phyloP scores from a whole-genome alignment of 2,113 vertebrate genomes.

The Spea multiplicata region DNA sequence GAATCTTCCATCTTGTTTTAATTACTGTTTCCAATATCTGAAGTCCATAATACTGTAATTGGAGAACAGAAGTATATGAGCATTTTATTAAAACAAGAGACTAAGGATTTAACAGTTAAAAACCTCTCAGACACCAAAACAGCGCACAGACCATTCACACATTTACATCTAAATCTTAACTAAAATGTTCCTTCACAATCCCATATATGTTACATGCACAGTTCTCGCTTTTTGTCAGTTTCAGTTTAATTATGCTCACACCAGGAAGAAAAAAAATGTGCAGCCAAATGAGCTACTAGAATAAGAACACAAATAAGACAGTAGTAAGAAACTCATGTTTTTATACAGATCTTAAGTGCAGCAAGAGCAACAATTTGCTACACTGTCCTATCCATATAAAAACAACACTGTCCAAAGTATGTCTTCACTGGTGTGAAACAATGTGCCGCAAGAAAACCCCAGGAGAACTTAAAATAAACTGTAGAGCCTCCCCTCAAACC shows the following conservation, averaged over 20 bases:
- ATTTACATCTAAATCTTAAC: conserved; percentile 65
- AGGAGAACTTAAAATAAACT: conserved; percentile 65
- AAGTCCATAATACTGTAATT: conserved; percentile 96
- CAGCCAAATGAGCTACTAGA: conserved; percentile 65
- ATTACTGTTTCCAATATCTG: conserved; percentile 98
- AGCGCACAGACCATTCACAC: conserved; percentile 68
- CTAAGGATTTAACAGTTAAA: background rate
- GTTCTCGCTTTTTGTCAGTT: conserved; percentile 69
- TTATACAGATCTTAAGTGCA: conserved; percentile 8
- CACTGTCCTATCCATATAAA: conserved; percentile 55
- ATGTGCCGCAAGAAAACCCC: conserved; percentile 84
- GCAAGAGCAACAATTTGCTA: background rate
- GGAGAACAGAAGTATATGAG: conserved; percentile 72
- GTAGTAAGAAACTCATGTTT: background rate
- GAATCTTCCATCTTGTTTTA: conserved; percentile 98
- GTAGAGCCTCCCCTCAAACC: conserved; percentile 60
- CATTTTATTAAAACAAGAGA: conserved; percentile 50
- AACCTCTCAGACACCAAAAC: conserved; percentile 58
- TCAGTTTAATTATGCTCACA: conserved; percentile 90
- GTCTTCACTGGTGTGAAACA: conserved; percentile 76
- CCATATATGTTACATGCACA: conserved; percentile 77
- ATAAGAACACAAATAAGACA: conserved; percentile 50
- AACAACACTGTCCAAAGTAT: conserved; percentile 58
- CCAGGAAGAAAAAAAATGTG: conserved; percentile 68
- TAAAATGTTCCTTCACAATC: conserved; percentile 67